These are phyloP conservation scores for Paramormyrops hopkinsi DNA, from an alignment of 2,797 vertebrate genomes.

Conservation along the genomic window DNA sequence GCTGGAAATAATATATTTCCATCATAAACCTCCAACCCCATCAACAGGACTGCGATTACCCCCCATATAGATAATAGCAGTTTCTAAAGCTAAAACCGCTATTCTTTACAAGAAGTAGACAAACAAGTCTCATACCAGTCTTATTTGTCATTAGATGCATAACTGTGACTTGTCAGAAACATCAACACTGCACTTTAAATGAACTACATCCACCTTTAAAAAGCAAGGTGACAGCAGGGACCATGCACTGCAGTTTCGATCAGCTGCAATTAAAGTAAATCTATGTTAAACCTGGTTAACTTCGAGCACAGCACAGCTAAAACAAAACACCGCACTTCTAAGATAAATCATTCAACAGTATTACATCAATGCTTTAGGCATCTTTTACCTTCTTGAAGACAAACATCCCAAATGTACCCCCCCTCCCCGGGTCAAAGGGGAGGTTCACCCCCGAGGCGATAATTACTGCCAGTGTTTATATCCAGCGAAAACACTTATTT, in stretches of 20 bases:
- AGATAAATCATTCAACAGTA: neutral
- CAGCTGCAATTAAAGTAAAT: neutral
- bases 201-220: neutral
- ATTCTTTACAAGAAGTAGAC: neutral
- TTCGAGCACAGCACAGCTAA: neutral
- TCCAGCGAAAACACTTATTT: neutral
- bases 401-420: neutral
- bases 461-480: neutral
- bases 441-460: neutral
- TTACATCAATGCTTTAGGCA: neutral
- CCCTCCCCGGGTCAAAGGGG: neutral
- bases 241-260: neutral
- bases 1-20: neutral
- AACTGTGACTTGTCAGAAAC: neutral
- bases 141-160: neutral
- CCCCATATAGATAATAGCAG: neutral
- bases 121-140: neutral
- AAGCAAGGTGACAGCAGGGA: neutral
- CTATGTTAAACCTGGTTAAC: neutral
- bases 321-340: neutral
- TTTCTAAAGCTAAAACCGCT: neutral
- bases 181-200: neutral
- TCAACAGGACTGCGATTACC: neutral
- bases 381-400: neutral
- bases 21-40: neutral